Evolutionary conservation across 2,888 invertebrate genomes (phyloP).

Genomic region (Sarcophaga caerulescens): DNA sequence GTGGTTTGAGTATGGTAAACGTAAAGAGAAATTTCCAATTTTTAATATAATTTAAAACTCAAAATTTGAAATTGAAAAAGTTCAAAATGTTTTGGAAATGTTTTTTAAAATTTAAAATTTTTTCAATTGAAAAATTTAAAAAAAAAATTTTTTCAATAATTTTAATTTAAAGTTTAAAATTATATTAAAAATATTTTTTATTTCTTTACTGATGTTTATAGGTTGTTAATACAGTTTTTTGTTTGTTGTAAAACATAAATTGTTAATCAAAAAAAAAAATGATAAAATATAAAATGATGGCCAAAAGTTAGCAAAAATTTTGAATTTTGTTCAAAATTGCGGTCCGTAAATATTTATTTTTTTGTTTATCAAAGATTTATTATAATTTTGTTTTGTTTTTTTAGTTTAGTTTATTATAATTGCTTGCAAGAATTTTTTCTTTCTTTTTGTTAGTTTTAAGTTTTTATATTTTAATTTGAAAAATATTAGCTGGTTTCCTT

Average conservation of each 20-base stretch:
- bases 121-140: no score
- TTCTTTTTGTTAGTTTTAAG: background rate
- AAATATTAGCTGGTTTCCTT: background rate
- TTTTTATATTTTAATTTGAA: background rate
- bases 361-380: constrained; percentile 60
- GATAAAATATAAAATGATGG: constrained; percentile 47
- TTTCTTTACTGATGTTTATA: background rate
- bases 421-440: constrained; percentile 25
- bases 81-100: no score
- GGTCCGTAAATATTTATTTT: constrained; percentile 60
- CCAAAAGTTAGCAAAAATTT: constrained; percentile 68
- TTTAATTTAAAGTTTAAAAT: constrained; percentile 38
- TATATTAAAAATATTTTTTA: background rate
- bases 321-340: constrained; percentile 67
- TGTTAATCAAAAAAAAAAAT: background rate
- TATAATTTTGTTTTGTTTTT: constrained; percentile 37
- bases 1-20: background rate
- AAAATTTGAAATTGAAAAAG: no score
- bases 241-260: background rate
- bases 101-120: no score
- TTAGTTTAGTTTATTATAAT: constrained; percentile 42
- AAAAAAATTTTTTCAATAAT: background rate
- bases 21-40: background rate
- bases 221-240: background rate
- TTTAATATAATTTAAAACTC: background rate